Percentiles rank a stretch among this genome's conserved stretches.
Conservation (phyloP, 2,797 vertebrate genomes). For the Catamblyrhynchus diadema region DNA sequence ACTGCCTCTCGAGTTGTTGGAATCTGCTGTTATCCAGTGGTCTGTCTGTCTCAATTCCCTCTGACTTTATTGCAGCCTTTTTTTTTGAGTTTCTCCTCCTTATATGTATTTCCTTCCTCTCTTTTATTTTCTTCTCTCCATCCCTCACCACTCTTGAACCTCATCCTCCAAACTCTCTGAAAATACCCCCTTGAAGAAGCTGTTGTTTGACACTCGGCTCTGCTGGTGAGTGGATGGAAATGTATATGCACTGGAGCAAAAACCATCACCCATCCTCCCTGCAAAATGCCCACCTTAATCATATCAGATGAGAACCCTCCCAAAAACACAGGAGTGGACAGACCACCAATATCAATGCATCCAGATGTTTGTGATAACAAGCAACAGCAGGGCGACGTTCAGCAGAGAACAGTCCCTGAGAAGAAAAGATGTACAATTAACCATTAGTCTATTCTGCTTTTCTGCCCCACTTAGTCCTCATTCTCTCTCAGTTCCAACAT, state of each 20-base stretch:
- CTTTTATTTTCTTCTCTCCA: neutral
- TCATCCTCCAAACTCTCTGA: neutral
- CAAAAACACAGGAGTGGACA: neutral
- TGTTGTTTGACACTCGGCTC: neutral
- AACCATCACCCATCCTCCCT: neutral
- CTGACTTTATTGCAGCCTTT: neutral
- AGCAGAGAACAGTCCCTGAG: neutral
- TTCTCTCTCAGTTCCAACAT: neutral
- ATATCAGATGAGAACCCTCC: neutral
- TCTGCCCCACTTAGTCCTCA: neutral
- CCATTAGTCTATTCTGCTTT: neutral
- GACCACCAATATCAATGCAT: neutral
- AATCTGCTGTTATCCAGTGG: neutral
- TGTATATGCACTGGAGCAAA: neutral
- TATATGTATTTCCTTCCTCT: neutral
- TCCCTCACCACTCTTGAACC: neutral
- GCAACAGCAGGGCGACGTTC: neutral
- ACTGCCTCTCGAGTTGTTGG: neutral
- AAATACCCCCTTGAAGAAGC: neutral
- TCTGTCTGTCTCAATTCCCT: neutral
- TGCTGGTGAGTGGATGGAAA: neutral
- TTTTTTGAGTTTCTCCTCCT: neutral
- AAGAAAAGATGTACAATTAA: neutral
- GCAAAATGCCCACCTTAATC: neutral
- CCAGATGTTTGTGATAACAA: neutral